A percentile compares a stretch with the other conserved stretches of the same genome.
Evolutionary conservation across 2,888 invertebrate species (phyloP).

Genomic region (Gastrophysa polygoni): DNA sequence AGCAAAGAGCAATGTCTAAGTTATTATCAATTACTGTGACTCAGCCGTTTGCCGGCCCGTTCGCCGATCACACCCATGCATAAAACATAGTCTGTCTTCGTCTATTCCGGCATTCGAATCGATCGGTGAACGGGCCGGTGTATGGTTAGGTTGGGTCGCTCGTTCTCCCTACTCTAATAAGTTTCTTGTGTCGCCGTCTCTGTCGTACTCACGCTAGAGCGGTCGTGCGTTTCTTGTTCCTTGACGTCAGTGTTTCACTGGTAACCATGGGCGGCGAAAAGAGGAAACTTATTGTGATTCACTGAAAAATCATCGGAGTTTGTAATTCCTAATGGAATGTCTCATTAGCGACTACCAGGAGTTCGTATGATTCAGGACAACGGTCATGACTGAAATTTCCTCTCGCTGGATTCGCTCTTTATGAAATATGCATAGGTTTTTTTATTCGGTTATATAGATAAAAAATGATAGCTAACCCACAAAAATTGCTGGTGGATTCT

Average conservation of each 20-base stretch:
- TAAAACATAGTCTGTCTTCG: slow-evolving; percentile 58
- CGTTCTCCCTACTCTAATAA: slow-evolving; percentile 56
- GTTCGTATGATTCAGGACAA: slow-evolving; percentile 22
- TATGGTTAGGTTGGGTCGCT: slow-evolving; percentile 59
- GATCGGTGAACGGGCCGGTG: slow-evolving; percentile 55
- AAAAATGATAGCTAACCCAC: too few relatives aligned
- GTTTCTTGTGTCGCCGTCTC: slow-evolving; percentile 52
- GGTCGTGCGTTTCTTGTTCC: slow-evolving; percentile 45
- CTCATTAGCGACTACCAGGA: slow-evolving; percentile 23
- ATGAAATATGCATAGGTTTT: not conserved
- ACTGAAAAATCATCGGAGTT: slow-evolving; percentile 26
- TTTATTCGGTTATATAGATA: not conserved
- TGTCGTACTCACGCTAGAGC: slow-evolving; percentile 30
- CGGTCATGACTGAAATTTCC: slow-evolving; percentile 12
- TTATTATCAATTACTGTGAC: slow-evolving; percentile 62
- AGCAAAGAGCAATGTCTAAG: slow-evolving; percentile 56
- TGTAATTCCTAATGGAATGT: slow-evolving; percentile 26
- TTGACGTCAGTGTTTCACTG: slow-evolving; percentile 59
- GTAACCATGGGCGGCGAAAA: slow-evolving; percentile 29
- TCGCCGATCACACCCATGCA: slow-evolving; percentile 56
- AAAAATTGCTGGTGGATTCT: too few relatives aligned
- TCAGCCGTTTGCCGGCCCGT: slow-evolving; percentile 58
- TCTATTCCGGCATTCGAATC: slow-evolving; percentile 60
- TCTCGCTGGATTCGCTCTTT: not conserved
- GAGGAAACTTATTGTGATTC: slow-evolving; percentile 22